These are phyloP conservation scores for Agrochola circellaris DNA, from an alignment of 2,888 invertebrate species.

Conservation along the genomic window DNA sequence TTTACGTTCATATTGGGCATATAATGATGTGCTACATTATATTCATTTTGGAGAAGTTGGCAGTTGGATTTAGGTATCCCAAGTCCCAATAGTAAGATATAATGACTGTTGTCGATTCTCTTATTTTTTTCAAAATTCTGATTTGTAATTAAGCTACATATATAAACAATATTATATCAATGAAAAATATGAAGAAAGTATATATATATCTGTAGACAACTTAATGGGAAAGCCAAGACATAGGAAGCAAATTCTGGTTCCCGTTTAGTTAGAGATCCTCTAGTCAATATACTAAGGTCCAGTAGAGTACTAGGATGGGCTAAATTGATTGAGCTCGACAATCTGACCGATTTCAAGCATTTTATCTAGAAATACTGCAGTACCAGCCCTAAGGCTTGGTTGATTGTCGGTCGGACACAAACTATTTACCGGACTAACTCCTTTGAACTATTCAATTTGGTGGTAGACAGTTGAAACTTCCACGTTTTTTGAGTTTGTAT, in stretches of 20 bases:
- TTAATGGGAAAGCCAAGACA: not conserved
- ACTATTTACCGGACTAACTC: constrained; percentile 67
- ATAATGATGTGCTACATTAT: not conserved
- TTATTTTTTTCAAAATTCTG: not conserved
- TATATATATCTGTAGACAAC: not conserved
- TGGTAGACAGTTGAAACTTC: constrained; percentile 59
- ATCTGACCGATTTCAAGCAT: constrained; percentile 24
- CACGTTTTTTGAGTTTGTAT: constrained; percentile 54
- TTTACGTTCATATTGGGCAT: not conserved
- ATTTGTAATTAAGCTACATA: not conserved
- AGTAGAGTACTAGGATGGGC: not conserved
- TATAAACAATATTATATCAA: not conserved
- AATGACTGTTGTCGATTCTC: not conserved
- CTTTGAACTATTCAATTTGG: constrained; percentile 68
- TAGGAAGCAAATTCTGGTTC: not conserved
- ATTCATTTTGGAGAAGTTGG: not conserved
- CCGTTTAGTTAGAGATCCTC: not conserved
- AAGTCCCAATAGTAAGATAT: not conserved
- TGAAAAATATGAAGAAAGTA: not conserved
- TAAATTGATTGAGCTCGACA: constrained; percentile 1
- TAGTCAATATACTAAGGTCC: not conserved
- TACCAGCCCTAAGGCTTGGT: constrained; percentile 50
- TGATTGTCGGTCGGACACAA: constrained; percentile 64
- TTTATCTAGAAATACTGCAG: not conserved
- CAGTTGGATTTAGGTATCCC: not conserved